Conservation (phyloP, 2,797 vertebrate genomes). For the Peromyscus nudipes region DNA sequence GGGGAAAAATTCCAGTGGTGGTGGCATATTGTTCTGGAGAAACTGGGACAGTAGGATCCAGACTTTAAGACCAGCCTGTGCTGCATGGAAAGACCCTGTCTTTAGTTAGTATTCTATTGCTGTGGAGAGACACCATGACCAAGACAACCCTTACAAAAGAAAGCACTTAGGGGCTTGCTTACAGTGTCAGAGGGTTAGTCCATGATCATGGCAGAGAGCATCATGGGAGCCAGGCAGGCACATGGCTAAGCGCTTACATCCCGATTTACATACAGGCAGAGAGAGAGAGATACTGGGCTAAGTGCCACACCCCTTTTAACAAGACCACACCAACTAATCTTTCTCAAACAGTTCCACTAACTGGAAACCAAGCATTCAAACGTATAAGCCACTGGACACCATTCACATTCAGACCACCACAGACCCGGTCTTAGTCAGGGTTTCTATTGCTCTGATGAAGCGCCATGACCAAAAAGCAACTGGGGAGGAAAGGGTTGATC, state of each 20-base stretch:
- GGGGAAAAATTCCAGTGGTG: neutral
- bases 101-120: neutral
- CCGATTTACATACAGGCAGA: neutral
- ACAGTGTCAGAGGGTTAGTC: neutral
- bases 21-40: neutral
- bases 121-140: neutral
- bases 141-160: neutral
- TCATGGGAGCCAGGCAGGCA: neutral
- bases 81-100: neutral
- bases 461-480: neutral
- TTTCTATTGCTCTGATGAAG: neutral
- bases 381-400: neutral
- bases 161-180: neutral
- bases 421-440: neutral
- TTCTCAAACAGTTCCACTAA: neutral
- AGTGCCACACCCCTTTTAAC: neutral
- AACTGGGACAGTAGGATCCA: neutral
- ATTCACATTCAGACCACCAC: neutral
- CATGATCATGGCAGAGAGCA: neutral
- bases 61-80: neutral
- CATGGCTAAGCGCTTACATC: neutral
- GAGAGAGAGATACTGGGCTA: neutral
- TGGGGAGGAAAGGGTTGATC: neutral
- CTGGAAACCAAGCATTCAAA: neutral
- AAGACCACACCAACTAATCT: neutral